These are phyloP conservation scores for Acrossocheilus wenchowensis DNA, from an alignment of 2,797 vertebrate species.

Conservation along the genomic window DNA sequence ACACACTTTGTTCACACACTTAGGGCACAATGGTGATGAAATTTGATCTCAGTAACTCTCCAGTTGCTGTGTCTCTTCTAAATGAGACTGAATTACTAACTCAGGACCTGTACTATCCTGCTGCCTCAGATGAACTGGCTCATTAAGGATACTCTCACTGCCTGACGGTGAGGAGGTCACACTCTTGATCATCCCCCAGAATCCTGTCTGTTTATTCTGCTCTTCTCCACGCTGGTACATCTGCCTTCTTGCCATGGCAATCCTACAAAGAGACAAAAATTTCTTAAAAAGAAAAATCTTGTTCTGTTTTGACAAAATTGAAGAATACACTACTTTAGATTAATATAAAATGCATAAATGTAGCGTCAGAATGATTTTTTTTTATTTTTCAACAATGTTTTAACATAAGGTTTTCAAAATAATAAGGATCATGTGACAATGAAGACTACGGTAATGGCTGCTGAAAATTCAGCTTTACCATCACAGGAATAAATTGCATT, in stretches of 20 bases:
- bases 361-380: not conserved
- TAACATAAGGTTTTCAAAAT: not conserved
- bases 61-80: not conserved
- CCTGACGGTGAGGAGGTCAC: constrained; percentile 89
- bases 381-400: not conserved
- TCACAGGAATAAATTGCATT: not conserved
- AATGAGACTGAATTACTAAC: not conserved
- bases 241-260: constrained; percentile 93
- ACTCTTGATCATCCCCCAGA: constrained; percentile 99
- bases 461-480: not conserved
- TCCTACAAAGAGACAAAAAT: constrained; percentile 74
- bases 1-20: not conserved
- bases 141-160: constrained; percentile 94
- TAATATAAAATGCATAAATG: not conserved
- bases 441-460: not conserved
- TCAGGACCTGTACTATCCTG: not conserved
- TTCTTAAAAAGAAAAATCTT: not conserved
- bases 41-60: not conserved
- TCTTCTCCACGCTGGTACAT: constrained; percentile 97
- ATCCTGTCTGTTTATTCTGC: constrained; percentile 91
- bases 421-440: not conserved
- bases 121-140: not conserved
- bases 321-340: not conserved
- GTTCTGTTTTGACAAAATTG: not conserved
- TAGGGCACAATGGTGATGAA: not conserved